Evolutionary conservation across 2,113 vertebrate genomes (phyloP).

Genomic region (Alaudala cheleensis): DNA sequence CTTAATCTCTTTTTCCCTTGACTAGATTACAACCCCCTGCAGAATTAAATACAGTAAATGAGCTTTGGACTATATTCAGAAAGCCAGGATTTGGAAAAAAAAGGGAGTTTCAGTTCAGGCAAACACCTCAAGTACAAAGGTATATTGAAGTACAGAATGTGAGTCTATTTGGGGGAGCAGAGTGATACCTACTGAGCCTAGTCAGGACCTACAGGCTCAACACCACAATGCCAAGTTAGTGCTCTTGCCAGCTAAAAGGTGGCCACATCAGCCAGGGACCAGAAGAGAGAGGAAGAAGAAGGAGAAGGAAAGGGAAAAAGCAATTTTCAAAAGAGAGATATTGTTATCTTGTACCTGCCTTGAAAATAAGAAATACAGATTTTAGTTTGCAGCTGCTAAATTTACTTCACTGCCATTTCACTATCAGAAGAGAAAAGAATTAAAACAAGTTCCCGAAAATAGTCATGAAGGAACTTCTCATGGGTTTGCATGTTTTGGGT

Average conservation of each 20-base stretch:
- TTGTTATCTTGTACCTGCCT: neutral
- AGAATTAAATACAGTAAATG: conserved; percentile 1
- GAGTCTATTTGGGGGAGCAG: neutral
- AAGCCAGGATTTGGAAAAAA: neutral
- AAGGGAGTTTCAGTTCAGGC: neutral
- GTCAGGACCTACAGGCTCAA: neutral
- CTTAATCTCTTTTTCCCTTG: neutral
- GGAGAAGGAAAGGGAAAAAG: neutral
- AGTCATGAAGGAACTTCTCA: neutral
- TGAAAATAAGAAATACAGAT: neutral
- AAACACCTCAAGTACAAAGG: neutral
- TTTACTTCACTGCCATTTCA: neutral
- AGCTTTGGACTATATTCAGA: neutral
- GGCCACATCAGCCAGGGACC: neutral
- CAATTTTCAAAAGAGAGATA: neutral
- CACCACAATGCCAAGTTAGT: neutral
- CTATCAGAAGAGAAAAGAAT: neutral
- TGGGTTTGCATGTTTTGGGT: rapidly evolving
- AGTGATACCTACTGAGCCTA: neutral
- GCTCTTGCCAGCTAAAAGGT: neutral
- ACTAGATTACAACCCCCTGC: neutral
- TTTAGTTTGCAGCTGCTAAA: neutral
- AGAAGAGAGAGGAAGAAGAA: neutral
- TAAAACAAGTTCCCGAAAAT: neutral
- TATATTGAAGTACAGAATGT: neutral